Base-by-base conservation (phyloP, 2,113 vertebrate genomes). In the Maccullochella peelii region DNA sequence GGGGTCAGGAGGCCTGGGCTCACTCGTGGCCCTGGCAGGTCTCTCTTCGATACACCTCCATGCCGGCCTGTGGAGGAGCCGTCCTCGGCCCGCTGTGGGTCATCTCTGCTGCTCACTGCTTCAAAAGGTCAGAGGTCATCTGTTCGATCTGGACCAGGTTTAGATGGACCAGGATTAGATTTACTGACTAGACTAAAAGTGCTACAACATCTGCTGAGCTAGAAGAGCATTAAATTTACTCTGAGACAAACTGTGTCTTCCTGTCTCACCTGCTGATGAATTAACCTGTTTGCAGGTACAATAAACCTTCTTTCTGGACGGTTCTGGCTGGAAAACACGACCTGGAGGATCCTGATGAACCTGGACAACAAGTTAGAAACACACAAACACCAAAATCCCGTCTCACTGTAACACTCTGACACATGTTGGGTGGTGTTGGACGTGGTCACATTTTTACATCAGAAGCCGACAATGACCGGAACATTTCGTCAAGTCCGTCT, bases 1-100 rank as follows among this genome's bases (percentile, higher is more conserved):
- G 95, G 15, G 95, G 95, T 0, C 79, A 89, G 47, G 95, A 95
- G 87, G 91, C 95, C 23, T 93, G 87, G 90, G 77, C 92, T 7
- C 85, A 95, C 85, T 95, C 94, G 0, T 95, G 95, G 95, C 95
- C 94, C 1, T 95, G 95, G 95, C 94, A 95, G 81, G 94, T 94
- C 2, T 88, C 86, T 2, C 88, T 96, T 0, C 42, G 50, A 15
- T 85, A 91, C 5, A 30, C 59, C 8, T 36, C 87, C 47, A 87
- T 81, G 73, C 61, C 93, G 1, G 89, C 87, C 25, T 96, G 95
- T 4, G 95, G 95, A 1, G 95, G 95, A 0, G 92, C 95, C 23
- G 42, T 96, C 79, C 73, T 95, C 18, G 7, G 50, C 8, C 87
- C 70, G 0, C 3, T 23, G 30, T 96, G 95, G 95, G 79, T 95